A percentile compares a stretch with the other conserved stretches of the same genome.
Conservation (phyloP, 2,888 invertebrate species). For the Ypsolopha sequella region DNA sequence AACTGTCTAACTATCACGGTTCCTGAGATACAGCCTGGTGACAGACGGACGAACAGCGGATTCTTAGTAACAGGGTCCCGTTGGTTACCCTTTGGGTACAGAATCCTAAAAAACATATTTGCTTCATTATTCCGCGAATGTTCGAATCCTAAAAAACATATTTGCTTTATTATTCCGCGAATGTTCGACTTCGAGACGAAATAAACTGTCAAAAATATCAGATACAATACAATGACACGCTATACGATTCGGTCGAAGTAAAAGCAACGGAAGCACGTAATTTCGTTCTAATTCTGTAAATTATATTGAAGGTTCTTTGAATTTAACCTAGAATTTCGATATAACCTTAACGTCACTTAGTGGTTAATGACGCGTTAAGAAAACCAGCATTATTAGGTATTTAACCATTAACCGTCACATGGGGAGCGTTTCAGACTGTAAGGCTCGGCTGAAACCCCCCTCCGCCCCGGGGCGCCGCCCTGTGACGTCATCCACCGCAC, state of each 20-base stretch:
- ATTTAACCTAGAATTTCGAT: not conserved
- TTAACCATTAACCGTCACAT: slow-evolving; percentile 29
- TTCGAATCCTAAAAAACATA: not conserved
- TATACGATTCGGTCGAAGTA: not conserved
- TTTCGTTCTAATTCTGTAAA: not conserved
- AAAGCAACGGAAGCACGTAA: not conserved
- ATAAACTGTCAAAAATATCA: slow-evolving; percentile 1
- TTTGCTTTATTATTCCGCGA: not conserved
- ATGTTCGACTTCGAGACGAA: not conserved
- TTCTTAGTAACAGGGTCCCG: no score
- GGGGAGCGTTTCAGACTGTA: slow-evolving; percentile 35
- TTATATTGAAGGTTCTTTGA: not conserved
- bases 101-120: no score
- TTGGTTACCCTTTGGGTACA: no score
- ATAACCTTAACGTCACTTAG: no score
- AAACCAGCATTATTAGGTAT: no score
- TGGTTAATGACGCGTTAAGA: no score
- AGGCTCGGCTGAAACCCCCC: slow-evolving; percentile 38
- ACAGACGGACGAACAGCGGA: no score
- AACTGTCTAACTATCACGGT: no score
- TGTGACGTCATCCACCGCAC: slow-evolving; percentile 47
- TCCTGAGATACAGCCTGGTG: no score
- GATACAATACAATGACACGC: not conserved
- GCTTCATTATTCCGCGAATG: not conserved
- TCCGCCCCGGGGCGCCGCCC: slow-evolving; percentile 34